Conservation (phyloP, 2,113 vertebrate species). For the Tylochromis polylepis region DNA sequence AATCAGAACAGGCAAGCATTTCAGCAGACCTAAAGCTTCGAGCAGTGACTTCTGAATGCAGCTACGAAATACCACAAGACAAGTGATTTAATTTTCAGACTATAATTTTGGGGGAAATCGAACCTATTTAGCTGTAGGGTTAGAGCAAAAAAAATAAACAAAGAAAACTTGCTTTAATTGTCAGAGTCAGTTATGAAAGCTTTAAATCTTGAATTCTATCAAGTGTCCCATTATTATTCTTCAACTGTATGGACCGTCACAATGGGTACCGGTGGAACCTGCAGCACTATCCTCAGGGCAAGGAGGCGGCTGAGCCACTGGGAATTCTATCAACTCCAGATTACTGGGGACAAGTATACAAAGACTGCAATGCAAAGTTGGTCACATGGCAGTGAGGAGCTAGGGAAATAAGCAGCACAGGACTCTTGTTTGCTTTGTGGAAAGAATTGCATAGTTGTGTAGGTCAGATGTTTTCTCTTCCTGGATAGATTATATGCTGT, state of each 20-base stretch:
- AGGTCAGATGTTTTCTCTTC: not conserved
- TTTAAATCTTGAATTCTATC: not conserved
- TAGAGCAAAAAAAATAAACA: not conserved
- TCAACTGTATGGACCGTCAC: not conserved
- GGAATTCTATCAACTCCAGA: conserved; percentile 40
- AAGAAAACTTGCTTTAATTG: not conserved
- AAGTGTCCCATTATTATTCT: not conserved
- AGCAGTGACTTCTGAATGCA: not conserved
- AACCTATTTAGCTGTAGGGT: not conserved
- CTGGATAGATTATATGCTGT: not conserved
- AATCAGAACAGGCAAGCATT: not conserved
- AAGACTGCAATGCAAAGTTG: conserved; percentile 41
- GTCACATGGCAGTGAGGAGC: conserved; percentile 19
- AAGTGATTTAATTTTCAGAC: not conserved
- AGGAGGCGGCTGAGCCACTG: conserved; percentile 1
- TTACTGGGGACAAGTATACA: conserved; percentile 15
- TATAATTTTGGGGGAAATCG: not conserved
- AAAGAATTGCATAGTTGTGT: not conserved
- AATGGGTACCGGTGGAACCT: not conserved
- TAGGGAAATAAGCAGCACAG: conserved; percentile 34
- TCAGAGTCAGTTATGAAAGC: not conserved
- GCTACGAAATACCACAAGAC: not conserved
- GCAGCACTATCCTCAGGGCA: not conserved
- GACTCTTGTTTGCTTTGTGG: not conserved
- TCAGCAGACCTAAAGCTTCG: not conserved